A percentile compares a stretch with the other conserved stretches of the same genome.
Conservation (phyloP, 2,113 vertebrate species). For the Syngnathus typhle region DNA sequence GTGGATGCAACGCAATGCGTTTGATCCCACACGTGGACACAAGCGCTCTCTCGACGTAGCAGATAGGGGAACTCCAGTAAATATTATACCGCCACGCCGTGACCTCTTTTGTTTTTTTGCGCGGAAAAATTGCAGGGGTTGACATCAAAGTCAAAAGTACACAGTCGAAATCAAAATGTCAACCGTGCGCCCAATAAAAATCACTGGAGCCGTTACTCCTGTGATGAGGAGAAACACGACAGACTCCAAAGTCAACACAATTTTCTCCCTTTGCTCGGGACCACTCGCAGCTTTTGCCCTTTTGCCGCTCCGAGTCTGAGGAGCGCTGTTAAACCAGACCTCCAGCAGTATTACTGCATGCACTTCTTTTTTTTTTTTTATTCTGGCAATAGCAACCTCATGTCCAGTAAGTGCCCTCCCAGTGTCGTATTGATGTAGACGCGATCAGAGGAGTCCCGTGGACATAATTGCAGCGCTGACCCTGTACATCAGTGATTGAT, state of each 20-base stretch:
- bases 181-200: constrained; percentile 69
- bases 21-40: constrained; percentile 33
- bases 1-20: constrained; percentile 29
- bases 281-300: constrained; percentile 58
- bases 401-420: constrained; percentile 66
- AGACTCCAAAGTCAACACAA: constrained; percentile 76
- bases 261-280: constrained; percentile 50
- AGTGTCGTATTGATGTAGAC: constrained; percentile 64
- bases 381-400: constrained; percentile 61
- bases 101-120: constrained; percentile 38
- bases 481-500: constrained; percentile 63
- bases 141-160: constrained; percentile 70
- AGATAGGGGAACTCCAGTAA: constrained; percentile 43
- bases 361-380: constrained; percentile 12
- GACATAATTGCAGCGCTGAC: constrained; percentile 60
- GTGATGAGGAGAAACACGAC: constrained; percentile 72
- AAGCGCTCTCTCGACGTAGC: constrained; percentile 11
- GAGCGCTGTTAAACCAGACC: constrained; percentile 62
- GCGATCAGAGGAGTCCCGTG: constrained; percentile 57
- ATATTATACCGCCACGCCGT: constrained; percentile 47
- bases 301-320: constrained; percentile 51
- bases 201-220: constrained; percentile 68
- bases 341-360: constrained; percentile 51
- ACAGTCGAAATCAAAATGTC: constrained; percentile 68
- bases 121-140: constrained; percentile 60